These are phyloP conservation scores for Melanotaenia parkinsoni DNA, from an alignment of 2,797 vertebrate species.

Conservation along the genomic window DNA sequence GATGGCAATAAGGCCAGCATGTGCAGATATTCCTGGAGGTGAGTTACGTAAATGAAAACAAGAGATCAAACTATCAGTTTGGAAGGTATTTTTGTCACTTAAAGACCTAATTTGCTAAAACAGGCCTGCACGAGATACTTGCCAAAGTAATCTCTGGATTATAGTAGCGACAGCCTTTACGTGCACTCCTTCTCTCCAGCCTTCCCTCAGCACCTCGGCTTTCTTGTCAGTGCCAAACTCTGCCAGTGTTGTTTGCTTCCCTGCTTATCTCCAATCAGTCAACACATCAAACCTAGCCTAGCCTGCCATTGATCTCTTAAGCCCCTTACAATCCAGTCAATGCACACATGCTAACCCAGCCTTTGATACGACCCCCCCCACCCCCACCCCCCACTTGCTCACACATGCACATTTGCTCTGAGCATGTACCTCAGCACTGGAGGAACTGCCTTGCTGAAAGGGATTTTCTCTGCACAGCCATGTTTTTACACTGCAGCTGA, in stretches of 20 bases:
- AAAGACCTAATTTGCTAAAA: constrained; percentile 49
- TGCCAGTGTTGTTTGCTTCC: constrained; percentile 55
- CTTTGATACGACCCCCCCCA: constrained; percentile 54
- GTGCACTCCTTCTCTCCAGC: not conserved
- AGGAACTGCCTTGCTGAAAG: constrained; percentile 26
- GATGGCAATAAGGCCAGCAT: constrained; percentile 33
- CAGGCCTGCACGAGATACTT: constrained; percentile 27
- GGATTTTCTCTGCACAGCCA: constrained; percentile 32
- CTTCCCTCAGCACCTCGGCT: constrained; percentile 18
- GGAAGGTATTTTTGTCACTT: constrained; percentile 35
- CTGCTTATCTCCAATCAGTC: constrained; percentile 69
- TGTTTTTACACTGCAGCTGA: constrained; percentile 4
- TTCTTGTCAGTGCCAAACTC: constrained; percentile 21
- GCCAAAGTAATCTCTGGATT: constrained; percentile 32
- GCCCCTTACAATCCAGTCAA: constrained; percentile 71
- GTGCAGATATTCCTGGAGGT: constrained; percentile 19
- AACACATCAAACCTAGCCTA: constrained; percentile 55
- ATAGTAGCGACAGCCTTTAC: not conserved
- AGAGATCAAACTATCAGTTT: constrained; percentile 33
- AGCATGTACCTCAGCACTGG: constrained; percentile 33
- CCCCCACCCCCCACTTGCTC: not conserved
- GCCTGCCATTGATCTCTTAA: constrained; percentile 70
- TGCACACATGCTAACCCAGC: constrained; percentile 65
- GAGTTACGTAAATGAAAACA: constrained; percentile 34
- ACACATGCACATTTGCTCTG: not conserved